Evolutionary conservation across 2,888 invertebrate species (phyloP), one percentile per base, ranked within the genome.

Genomic region (Globia sparganii): DNA sequence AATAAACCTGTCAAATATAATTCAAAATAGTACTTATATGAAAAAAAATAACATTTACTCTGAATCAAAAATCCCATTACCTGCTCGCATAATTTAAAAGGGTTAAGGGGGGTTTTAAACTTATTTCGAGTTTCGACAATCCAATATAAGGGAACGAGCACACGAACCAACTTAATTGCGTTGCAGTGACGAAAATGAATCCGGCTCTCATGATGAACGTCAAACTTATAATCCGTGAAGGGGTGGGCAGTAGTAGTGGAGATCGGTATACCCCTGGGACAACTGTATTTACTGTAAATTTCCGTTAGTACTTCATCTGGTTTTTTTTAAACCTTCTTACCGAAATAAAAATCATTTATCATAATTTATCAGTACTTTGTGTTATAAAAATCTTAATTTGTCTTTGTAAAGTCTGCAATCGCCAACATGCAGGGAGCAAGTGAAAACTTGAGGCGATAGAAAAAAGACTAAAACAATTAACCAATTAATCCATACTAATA

Each of bases 101-200:
- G 74, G 46, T 64, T 37, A 9, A 37, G 0, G 34, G 34, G 34
- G 37, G 67, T 40, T 80, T 80, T 49, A 58, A 80, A 80, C 67
- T 80, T 74, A 79, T 79, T 80, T 80, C 64, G 77, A 31, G 65
- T 78, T 78, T 78, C 67, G 80, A 31, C 74, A 79, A 79, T 80
- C 80, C 61, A 58, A 74, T 80, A 74, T 64, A 58, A 49, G 18
- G 67, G 46, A 62, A 73, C 46, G 66, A 56, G 46, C 28, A 78
- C 80, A 73, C 73, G 75, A 79, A 67, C n/a, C 43, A 43, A 58
- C 49, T 53, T 75, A 65, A 80, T 80, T 81, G 68, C 64, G 34
- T 75, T 75, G 75, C 68, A 80, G n/a, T 75, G 58, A 75, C 31
- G 56, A 64, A 75, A 80, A 80, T 68, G 75, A 9, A 69, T 65